phyloP scores from a whole-genome alignment of 2,113 vertebrate species.

The Benthochromis sp. region DNA sequence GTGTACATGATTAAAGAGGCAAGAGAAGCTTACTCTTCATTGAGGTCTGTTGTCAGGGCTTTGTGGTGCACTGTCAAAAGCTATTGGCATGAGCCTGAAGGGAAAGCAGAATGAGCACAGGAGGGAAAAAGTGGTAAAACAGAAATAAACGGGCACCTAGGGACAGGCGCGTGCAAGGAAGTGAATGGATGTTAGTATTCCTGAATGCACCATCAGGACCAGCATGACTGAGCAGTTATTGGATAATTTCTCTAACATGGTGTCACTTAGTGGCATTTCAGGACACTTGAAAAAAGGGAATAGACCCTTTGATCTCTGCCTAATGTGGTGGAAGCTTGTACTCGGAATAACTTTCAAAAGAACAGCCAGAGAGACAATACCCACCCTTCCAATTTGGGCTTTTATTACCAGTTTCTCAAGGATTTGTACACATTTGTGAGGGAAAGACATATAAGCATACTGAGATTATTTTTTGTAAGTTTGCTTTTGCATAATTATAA shows the following conservation, averaged over 20 bases:
- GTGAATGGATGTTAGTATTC: conserved; percentile 1
- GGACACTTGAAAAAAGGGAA: background rate
- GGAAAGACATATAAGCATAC: background rate
- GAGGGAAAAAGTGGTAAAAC: background rate
- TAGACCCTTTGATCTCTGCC: conserved; percentile 2
- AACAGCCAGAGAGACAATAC: background rate
- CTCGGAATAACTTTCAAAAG: background rate
- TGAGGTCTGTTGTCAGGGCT: conserved; percentile 17
- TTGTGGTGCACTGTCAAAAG: conserved; percentile 24
- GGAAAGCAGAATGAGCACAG: background rate
- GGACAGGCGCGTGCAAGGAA: background rate
- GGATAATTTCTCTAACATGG: background rate
- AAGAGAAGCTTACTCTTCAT: conserved; percentile 1
- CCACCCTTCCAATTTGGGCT: background rate
- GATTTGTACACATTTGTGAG: background rate
- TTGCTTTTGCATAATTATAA: background rate
- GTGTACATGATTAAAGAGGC: conserved; percentile 24
- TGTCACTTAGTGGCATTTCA: background rate
- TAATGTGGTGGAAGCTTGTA: background rate
- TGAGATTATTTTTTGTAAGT: background rate
- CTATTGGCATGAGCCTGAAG: conserved; percentile 28
- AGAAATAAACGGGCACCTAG: background rate
- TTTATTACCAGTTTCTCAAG: background rate
- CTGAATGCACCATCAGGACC: background rate
- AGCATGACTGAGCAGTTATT: conserved; percentile 5